Evolutionary conservation across 2,888 invertebrate species (phyloP).

Genomic region (Mythimna vitellina): DNA sequence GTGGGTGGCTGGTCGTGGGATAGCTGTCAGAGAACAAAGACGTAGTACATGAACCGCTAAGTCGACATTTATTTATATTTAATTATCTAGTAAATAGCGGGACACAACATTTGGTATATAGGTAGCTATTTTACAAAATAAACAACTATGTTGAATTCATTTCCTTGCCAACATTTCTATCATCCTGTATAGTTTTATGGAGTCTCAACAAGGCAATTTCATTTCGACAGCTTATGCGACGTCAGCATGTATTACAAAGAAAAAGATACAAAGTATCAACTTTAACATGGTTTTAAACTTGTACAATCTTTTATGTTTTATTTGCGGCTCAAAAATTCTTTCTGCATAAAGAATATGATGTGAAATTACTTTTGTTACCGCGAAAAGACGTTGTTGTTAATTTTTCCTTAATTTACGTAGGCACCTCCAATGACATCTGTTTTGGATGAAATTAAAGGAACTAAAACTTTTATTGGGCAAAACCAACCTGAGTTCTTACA

Average conservation of each 20-base stretch:
- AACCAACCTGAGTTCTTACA: too few relatives aligned
- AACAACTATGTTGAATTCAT: background rate
- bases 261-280: conserved; percentile 1
- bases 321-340: background rate
- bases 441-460: too few relatives aligned
- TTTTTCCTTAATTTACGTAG: background rate
- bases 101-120: too few relatives aligned
- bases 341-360: background rate
- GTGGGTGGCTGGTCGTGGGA: too few relatives aligned
- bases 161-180: background rate
- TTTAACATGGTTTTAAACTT: conserved; percentile 1
- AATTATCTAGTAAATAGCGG: too few relatives aligned
- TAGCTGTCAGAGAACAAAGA: too few relatives aligned
- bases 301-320: background rate
- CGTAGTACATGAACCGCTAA: too few relatives aligned
- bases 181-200: conserved; percentile 9
- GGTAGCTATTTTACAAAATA: too few relatives aligned
- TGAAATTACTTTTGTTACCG: background rate
- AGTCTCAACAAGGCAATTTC: conserved; percentile 10
- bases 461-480: too few relatives aligned
- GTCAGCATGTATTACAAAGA: conserved; percentile 20
- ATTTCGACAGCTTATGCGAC: background rate
- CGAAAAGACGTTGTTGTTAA: background rate
- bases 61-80: too few relatives aligned
- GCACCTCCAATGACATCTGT: too few relatives aligned